These are phyloP conservation scores for Nibea albiflora DNA, from an alignment of 2,113 vertebrate species.

Conservation along the genomic window DNA sequence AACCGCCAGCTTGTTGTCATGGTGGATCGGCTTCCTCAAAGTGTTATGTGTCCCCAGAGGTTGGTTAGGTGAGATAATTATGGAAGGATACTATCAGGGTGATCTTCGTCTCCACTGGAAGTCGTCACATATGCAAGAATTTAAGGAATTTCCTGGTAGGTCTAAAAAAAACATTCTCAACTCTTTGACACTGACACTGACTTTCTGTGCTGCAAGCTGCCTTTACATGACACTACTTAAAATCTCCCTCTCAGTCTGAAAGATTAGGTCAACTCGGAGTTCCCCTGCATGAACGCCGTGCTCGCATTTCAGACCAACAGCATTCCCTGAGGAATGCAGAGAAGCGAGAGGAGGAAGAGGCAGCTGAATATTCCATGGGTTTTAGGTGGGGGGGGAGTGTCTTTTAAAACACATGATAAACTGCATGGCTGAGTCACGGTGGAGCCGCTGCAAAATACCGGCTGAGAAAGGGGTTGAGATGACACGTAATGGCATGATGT, in stretches of 20 bases:
- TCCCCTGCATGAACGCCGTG: slow-evolving; percentile 39
- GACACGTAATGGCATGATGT: background rate
- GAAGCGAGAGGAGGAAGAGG: background rate
- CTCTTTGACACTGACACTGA: slow-evolving; percentile 2
- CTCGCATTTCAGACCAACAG: slow-evolving; percentile 49
- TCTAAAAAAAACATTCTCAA: background rate
- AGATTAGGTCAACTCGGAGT: slow-evolving; percentile 63
- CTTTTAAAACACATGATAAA: slow-evolving; percentile 37
- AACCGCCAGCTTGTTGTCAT: slow-evolving; percentile 30
- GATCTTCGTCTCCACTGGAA: background rate
- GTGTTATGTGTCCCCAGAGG: slow-evolving; percentile 27
- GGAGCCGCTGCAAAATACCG: background rate
- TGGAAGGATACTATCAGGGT: background rate
- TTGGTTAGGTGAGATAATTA: slow-evolving; percentile 49
- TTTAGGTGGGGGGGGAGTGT: slow-evolving; percentile 13
- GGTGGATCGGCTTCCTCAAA: slow-evolving; percentile 22
- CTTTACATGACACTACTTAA: slow-evolving; percentile 60
- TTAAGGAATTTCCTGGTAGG: slow-evolving; percentile 2
- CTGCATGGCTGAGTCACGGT: slow-evolving; percentile 37
- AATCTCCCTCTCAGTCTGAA: slow-evolving; percentile 31
- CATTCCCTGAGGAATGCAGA: slow-evolving; percentile 43
- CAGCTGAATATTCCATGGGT: slow-evolving; percentile 34
- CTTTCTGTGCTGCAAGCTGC: slow-evolving; percentile 8
- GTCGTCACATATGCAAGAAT: slow-evolving; percentile 5
- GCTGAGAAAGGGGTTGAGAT: slow-evolving; percentile 9